Conservation (phyloP, 2,888 invertebrate species). For the Thysanoteuthis rhombus region DNA sequence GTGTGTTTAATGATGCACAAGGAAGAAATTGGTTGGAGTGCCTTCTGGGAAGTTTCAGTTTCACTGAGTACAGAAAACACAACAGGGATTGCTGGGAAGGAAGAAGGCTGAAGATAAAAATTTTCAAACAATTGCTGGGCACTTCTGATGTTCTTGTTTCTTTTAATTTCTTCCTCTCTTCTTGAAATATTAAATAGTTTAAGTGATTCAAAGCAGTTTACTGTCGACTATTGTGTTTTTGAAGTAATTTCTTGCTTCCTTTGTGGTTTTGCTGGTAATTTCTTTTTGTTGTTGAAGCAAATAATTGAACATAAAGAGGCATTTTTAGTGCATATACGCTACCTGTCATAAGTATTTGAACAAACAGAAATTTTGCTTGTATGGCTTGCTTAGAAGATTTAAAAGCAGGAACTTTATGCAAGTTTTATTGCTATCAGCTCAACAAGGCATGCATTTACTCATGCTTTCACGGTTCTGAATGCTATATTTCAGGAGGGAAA, state of each 20-base stretch:
- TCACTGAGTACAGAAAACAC: not conserved
- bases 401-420: too few relatives aligned
- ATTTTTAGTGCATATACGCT: not conserved
- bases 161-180: not conserved
- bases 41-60: not conserved
- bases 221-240: not conserved
- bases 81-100: not conserved
- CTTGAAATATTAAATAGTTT: not conserved
- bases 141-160: not conserved
- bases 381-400: too few relatives aligned
- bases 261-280: not conserved
- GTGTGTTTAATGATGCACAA: not conserved
- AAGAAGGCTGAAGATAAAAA: not conserved
- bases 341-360: too few relatives aligned
- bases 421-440: too few relatives aligned
- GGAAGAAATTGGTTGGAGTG: not conserved
- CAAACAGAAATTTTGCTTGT: too few relatives aligned
- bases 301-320: not conserved
- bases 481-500: too few relatives aligned
- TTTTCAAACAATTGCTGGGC: not conserved
- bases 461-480: too few relatives aligned
- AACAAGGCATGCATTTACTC: too few relatives aligned
- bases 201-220: not conserved
- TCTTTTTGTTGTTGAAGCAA: not conserved
- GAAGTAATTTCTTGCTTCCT: not conserved